phyloP scores from a whole-genome alignment of 2,888 invertebrate genomes.

The Apodemia zela region DNA sequence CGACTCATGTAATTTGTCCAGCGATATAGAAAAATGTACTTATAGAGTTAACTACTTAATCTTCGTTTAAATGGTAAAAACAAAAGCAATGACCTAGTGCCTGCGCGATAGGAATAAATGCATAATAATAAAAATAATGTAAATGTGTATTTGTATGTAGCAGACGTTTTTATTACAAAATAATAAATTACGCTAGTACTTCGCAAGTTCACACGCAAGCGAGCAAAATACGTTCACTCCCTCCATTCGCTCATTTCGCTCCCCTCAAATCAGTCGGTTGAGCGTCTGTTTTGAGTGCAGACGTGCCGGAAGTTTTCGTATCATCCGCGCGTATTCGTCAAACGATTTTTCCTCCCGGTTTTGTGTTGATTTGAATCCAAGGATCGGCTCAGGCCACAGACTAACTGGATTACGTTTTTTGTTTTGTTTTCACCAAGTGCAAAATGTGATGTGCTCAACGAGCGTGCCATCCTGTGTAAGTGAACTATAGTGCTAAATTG shows the following conservation, averaged over 20 bases:
- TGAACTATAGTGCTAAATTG: conserved; percentile 73
- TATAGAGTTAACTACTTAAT: too few relatives aligned
- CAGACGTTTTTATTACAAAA: conserved; percentile 13
- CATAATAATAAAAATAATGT: background rate
- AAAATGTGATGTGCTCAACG: conserved; percentile 75
- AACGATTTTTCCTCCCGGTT: conserved; percentile 48
- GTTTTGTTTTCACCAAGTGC: conserved; percentile 64
- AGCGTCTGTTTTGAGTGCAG: conserved; percentile 40
- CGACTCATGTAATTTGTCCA: too few relatives aligned
- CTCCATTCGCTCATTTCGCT: conserved; percentile 51
- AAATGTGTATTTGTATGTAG: background rate
- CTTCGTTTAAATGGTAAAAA: background rate
- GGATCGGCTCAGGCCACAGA: conserved; percentile 41
- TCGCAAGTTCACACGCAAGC: conserved; percentile 35
- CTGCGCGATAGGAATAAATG: background rate
- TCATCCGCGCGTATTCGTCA: conserved; percentile 55
- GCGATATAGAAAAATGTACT: too few relatives aligned
- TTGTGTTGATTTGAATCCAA: conserved; percentile 49
- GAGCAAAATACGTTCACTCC: conserved; percentile 52
- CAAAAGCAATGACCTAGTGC: background rate
- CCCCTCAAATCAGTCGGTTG: conserved; percentile 61
- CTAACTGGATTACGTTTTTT: conserved; percentile 55
- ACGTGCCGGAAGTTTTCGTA: conserved; percentile 31
- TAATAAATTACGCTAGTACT: conserved; percentile 23
- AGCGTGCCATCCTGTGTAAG: conserved; percentile 70